Evolutionary conservation across 2,113 vertebrate species (phyloP).

Genomic region (Carlito syrichta): DNA sequence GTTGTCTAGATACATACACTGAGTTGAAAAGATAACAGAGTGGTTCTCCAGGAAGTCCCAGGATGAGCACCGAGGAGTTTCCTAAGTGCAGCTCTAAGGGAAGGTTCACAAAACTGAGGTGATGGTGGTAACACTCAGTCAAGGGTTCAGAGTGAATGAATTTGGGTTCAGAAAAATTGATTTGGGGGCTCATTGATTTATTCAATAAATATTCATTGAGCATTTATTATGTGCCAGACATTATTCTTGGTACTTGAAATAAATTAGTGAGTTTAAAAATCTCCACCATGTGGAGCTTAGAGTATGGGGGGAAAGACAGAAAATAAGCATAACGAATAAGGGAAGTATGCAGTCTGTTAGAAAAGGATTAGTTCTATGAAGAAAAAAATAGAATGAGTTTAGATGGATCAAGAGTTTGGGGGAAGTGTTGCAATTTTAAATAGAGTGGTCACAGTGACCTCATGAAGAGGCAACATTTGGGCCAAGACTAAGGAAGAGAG

Average conservation of each 20-base stretch:
- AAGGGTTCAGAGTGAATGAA: neutral
- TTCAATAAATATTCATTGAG: neutral
- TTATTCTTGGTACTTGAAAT: neutral
- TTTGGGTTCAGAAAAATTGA: neutral
- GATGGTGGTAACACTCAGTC: neutral
- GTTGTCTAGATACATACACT: neutral
- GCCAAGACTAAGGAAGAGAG: neutral
- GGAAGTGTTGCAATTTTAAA: neutral
- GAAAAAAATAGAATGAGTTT: neutral
- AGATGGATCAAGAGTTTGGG: neutral
- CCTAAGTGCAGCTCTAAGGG: neutral
- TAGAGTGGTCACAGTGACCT: neutral
- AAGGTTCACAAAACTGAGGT: fast-evolving
- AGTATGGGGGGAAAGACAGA: neutral
- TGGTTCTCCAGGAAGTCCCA: fast-evolving
- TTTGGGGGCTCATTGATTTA: neutral
- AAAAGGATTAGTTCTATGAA: neutral
- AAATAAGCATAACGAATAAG: neutral
- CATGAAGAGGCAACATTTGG: neutral
- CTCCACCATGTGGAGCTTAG: neutral
- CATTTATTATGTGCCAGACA: neutral
- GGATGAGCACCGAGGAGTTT: neutral
- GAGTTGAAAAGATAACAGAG: neutral
- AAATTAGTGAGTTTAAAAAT: neutral
- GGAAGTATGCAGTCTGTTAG: neutral